Evolutionary conservation across 1,140 invertebrate genomes (phyloP).

Genomic region (Hylyphantes graminicola): DNA sequence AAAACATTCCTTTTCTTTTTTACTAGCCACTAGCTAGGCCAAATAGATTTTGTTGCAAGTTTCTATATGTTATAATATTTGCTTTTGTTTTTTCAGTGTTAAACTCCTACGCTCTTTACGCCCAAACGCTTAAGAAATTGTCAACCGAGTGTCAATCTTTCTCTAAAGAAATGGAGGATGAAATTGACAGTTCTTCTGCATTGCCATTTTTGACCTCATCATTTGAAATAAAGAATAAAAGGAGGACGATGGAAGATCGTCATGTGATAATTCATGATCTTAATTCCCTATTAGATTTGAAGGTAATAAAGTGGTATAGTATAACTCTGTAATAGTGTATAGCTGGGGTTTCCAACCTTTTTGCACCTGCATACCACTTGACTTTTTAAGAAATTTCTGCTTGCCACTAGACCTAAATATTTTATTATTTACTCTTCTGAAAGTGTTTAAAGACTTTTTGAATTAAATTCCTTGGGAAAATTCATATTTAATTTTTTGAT

Average conservation of each 20-base stretch:
- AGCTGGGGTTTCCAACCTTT: too few relatives aligned
- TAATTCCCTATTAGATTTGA: conserved; percentile 68
- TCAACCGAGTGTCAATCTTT: conserved; percentile 72
- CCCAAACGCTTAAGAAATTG: conserved; percentile 77
- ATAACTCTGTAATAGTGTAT: too few relatives aligned
- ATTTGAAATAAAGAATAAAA: conserved; percentile 80
- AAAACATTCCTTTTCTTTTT: too few relatives aligned
- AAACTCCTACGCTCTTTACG: conserved; percentile 78
- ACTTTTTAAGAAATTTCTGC: too few relatives aligned
- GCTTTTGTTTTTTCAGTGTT: conserved; percentile 73
- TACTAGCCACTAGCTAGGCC: too few relatives aligned
- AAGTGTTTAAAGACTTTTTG: too few relatives aligned
- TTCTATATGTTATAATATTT: not conserved
- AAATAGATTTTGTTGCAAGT: too few relatives aligned
- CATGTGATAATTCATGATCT: conserved; percentile 78
- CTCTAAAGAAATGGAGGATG: conserved; percentile 68
- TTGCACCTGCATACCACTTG: too few relatives aligned
- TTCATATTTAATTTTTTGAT: too few relatives aligned
- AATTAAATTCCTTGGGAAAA: too few relatives aligned
- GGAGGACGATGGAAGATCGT: conserved; percentile 88
- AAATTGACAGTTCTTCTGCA: conserved; percentile 36
- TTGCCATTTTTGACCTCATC: conserved; percentile 67
- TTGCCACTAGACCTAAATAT: too few relatives aligned
- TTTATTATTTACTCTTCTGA: too few relatives aligned
- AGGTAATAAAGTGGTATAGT: conserved; percentile 63